phyloP scores from a whole-genome alignment of 2,113 vertebrate species.

The Dipodomys merriami region DNA sequence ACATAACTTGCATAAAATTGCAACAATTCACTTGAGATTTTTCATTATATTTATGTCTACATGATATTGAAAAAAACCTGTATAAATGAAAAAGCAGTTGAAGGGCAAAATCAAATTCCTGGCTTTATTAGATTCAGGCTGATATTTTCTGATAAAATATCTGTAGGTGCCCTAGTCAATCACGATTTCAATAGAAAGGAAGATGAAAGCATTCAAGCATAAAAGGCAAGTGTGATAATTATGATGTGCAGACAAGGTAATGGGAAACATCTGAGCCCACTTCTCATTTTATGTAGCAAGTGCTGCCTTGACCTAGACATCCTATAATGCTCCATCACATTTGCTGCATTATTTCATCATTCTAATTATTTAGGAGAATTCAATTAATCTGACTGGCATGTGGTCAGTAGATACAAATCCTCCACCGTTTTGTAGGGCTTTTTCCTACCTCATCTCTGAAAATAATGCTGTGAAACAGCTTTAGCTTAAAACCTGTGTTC shows the following conservation, averaged over 20 bases:
- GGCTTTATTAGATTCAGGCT: slow-evolving; percentile 91
- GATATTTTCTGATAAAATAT: slow-evolving; percentile 91
- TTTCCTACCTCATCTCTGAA: slow-evolving; percentile 65
- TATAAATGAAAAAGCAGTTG: slow-evolving; percentile 85
- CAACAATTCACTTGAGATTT: slow-evolving; percentile 80
- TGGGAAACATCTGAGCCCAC: slow-evolving; percentile 89
- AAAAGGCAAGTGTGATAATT: slow-evolving; percentile 92
- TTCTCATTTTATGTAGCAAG: slow-evolving; percentile 90
- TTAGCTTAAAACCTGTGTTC: slow-evolving; percentile 66
- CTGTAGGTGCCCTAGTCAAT: slow-evolving; percentile 92
- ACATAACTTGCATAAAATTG: slow-evolving; percentile 75
- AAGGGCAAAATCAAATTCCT: slow-evolving; percentile 89
- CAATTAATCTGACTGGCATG: slow-evolving; percentile 78
- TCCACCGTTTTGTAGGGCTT: slow-evolving; percentile 31
- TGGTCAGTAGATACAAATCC: slow-evolving; percentile 71
- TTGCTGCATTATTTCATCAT: slow-evolving; percentile 86
- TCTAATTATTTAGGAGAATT: slow-evolving; percentile 84
- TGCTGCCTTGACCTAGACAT: slow-evolving; percentile 87
- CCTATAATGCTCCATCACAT: slow-evolving; percentile 88
- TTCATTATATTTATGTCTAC: slow-evolving; percentile 82
- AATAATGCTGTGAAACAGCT: slow-evolving; percentile 60
- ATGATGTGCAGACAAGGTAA: slow-evolving; percentile 93
- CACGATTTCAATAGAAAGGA: slow-evolving; percentile 91
- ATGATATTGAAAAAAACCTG: slow-evolving; percentile 80
- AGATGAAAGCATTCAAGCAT: slow-evolving; percentile 91